Percentiles rank a stretch among this genome's conserved stretches.
These are phyloP conservation scores for Amazona guildingii DNA, from an alignment of 2,113 vertebrate species.

Conservation along the genomic window DNA sequence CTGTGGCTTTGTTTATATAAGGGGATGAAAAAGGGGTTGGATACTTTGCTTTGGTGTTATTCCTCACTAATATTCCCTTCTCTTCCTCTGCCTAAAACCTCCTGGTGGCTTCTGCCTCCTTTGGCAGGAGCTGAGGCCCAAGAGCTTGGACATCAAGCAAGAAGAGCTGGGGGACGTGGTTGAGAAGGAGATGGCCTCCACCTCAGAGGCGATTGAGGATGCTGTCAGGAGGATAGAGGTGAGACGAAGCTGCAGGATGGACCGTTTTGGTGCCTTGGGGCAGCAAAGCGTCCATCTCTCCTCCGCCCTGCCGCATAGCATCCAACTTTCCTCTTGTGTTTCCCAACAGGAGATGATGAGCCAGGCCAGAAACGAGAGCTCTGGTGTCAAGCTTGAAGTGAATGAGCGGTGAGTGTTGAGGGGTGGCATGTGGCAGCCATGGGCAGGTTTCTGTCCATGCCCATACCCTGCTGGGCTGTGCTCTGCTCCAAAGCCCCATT, in stretches of 20 bases:
- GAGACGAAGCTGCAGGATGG: neutral
- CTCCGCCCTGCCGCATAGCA: accelerated
- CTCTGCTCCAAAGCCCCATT: neutral
- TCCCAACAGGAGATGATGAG: slow-evolving; percentile 92
- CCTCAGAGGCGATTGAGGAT: slow-evolving; percentile 90
- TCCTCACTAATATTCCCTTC: neutral
- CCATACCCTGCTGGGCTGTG: neutral
- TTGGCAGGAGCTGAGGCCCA: slow-evolving; percentile 88
- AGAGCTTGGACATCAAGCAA: slow-evolving; percentile 88
- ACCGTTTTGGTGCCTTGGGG: neutral
- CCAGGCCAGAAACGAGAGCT: slow-evolving; percentile 87
- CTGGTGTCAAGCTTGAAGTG: slow-evolving; percentile 93
- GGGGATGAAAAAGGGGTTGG: accelerated
- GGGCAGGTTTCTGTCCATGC: neutral
- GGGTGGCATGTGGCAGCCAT: accelerated
- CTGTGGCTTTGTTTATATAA: neutral
- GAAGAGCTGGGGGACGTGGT: slow-evolving; percentile 96
- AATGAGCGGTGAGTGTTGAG: slow-evolving; percentile 87
- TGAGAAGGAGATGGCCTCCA: slow-evolving; percentile 97
- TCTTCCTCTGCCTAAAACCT: neutral
- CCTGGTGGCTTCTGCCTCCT: neutral
- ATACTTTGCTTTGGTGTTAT: neutral
- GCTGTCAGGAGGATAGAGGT: slow-evolving; percentile 94
- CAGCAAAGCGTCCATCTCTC: too few relatives aligned
- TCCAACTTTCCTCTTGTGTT: neutral